phyloP scores from a whole-genome alignment of 2,113 vertebrate genomes.

The Actinemys pallida region DNA sequence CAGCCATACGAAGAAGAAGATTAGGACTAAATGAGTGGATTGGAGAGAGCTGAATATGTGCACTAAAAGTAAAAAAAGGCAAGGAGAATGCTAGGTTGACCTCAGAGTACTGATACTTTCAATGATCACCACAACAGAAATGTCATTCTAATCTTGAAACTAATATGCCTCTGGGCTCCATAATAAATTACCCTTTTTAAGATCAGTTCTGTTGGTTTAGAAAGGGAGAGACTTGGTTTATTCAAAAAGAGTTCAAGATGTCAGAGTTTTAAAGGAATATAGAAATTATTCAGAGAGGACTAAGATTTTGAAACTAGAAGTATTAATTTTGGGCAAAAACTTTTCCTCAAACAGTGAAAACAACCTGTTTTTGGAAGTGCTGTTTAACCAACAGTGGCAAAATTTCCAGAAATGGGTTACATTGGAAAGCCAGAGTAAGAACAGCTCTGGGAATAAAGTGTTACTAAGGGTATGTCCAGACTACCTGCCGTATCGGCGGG shows the following conservation, averaged over 20 bases:
- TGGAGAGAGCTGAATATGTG: background rate
- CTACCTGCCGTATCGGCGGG: too few relatives aligned
- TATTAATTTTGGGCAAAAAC: background rate
- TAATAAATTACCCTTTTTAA: background rate
- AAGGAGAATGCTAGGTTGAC: background rate
- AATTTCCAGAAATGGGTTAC: background rate
- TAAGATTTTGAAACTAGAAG: background rate
- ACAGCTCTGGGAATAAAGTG: fast-evolving
- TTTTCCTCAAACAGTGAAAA: background rate
- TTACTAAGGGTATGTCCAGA: too few relatives aligned
- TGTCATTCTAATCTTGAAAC: background rate
- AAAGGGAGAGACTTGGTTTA: background rate
- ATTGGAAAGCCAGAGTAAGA: background rate
- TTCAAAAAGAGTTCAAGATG: background rate
- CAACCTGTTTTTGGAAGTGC: background rate
- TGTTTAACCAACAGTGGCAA: background rate
- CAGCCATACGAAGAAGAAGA: too few relatives aligned
- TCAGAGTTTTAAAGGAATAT: background rate
- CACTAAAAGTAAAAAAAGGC: background rate
- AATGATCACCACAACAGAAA: background rate
- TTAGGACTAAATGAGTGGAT: background rate
- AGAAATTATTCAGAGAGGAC: background rate
- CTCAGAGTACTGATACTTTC: background rate
- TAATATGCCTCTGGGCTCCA: background rate
- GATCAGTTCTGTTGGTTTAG: background rate